Evolutionary conservation across 2,113 vertebrate genomes (phyloP), one percentile per base, ranked within the genome.

Genomic region (Coracopsis vasa): DNA sequence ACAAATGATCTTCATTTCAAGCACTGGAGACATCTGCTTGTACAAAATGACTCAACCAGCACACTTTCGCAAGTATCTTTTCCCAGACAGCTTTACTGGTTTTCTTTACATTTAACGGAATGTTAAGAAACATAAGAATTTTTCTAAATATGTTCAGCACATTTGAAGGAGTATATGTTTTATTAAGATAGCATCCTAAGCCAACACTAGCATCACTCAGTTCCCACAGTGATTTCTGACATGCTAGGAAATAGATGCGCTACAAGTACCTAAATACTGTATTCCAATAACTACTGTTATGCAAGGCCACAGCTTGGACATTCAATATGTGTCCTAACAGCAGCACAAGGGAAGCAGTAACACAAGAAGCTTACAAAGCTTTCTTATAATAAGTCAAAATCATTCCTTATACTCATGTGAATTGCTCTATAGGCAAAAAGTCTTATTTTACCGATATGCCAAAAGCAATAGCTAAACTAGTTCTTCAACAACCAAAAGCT

Each of bases 81-180:
- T 78, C 67, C 70, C 58, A 74, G 69, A 58, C 69, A 70, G 71
- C 16, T 92, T 92, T 66, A 58, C 1, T 91, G 75, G 13, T 62
- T 93, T 96, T 81, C 77, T 91, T 94, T 92, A 48, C 72, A 67
- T 94, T 90, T 88, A 81, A 70, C 58, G 86, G 29, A 37, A 83
- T 37, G 39, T 72, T 88, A 97, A 95, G 69, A 93, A 91, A 88
- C 66, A 64, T 11, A 23, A 82, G 35, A 79, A 31, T 62, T 74
- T 84, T 74, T 91, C 69, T 91, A 41, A 67, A 78, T 92, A 88
- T 64, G 44, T 85, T 83, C 66, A 77, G 72, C 35, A 86, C 37
- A 62, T 80, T 58, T 61, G 58, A 95, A 90, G 48, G 41, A 80
- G n/a, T 86, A 2, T 35, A 45, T 54, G 33, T 91, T 93, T 92